Evolutionary conservation across 2,113 vertebrate genomes (phyloP).

Genomic region (Pygoscelis adeliae): DNA sequence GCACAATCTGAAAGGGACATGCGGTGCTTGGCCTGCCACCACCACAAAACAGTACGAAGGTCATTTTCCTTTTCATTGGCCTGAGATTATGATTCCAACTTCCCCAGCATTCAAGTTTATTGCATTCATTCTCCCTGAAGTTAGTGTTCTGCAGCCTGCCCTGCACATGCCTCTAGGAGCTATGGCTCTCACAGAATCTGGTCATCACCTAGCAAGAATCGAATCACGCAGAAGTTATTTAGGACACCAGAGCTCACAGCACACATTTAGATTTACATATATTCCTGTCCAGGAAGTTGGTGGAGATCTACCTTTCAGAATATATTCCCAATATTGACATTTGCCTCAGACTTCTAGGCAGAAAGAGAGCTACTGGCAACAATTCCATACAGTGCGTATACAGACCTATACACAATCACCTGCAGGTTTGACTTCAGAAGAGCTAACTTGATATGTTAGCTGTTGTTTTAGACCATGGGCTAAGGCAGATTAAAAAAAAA

Average conservation of each 20-base stretch:
- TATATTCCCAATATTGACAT: neutral
- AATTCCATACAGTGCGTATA: neutral
- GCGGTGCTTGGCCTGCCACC: neutral
- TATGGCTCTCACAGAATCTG: neutral
- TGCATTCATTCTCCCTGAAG: neutral
- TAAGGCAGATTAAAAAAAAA: neutral
- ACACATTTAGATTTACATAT: neutral
- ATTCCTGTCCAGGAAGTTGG: neutral
- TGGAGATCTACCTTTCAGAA: neutral
- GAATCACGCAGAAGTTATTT: neutral
- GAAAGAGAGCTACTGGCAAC: neutral
- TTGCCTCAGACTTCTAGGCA: neutral
- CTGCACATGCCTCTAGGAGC: neutral
- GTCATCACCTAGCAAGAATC: neutral
- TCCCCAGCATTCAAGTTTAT: neutral
- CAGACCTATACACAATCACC: neutral
- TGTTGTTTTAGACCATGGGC: neutral
- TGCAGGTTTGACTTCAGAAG: neutral
- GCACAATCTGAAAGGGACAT: neutral
- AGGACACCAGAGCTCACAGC: neutral
- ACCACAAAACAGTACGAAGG: neutral
- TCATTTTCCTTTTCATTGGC: neutral
- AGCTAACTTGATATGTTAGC: neutral
- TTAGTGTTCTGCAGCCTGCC: neutral
- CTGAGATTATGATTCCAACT: neutral